Base-by-base conservation (phyloP, 2,888 invertebrate genomes). In the Synergus itoensis region DNA sequence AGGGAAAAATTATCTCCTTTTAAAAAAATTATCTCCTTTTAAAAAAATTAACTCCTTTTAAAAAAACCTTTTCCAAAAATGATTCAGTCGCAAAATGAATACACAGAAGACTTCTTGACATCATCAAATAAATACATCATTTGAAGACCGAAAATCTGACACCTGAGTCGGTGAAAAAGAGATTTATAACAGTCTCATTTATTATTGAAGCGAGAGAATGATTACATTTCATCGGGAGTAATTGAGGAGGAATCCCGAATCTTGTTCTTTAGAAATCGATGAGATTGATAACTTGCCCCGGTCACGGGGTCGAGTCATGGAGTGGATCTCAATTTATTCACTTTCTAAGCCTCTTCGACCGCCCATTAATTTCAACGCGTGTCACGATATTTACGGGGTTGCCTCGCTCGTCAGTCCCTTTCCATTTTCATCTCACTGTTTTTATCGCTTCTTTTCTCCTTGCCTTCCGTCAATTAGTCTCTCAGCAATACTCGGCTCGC, bases 381-480 rank as follows among this genome's bases (percentile, higher is more conserved):
- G 83, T 84, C 84, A 79, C 82, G 80, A 85, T 86, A 86, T 86
- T 86, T 86, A 86, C 84, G 80, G 83, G 85, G 83, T 84, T 85
- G 83, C 83, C 84, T 81, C 83, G 83, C 84, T 82, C 84, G 82
- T 84, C 81, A 81, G 81, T 80, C 80, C 83, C 79, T 82, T 82
- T 82, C 76, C 79, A 80, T 82, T 83, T 78, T 82, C 69, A 67
- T 79, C 78, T 78, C 57, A 73, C 81, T 64, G 80, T 77, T 83
- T 76, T 81, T 83, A 81, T 77, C 80, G 80, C 76, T 81, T 80
- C 81, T 80, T 78, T 80, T 75, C 67, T 81, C 69, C 79, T 76
- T 81, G 81, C 79, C 79, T 81, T 84, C 83, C 87, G 87, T 89
- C 90, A 90, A 90, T 90, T 90, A 89, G 90, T 89, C 87, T 87